Base-by-base conservation (phyloP, 1,140 invertebrate genomes). In the Brachionus koreanus region DNA sequence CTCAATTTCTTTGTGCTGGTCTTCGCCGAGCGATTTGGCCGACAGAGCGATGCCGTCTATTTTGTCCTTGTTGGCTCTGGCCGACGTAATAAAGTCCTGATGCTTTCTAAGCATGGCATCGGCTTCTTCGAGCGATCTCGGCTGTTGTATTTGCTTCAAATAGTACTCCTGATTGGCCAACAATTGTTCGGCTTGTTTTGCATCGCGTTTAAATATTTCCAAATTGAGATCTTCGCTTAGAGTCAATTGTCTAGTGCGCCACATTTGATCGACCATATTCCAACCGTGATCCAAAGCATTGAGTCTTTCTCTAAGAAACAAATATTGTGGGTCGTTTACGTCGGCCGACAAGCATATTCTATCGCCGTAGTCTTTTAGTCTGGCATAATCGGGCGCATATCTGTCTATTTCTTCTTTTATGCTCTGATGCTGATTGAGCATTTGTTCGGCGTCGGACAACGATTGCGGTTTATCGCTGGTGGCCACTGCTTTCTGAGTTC, bases 41-140 rank as follows among this genome's bases (percentile, higher is more conserved):
- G 97, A 97, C 85, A 95, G 93, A 2, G 96, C 92, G 13, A 98
- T 94, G 3, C 92, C 93, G 87, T 98, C 97, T 86, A 99, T 95
- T 89, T 99, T 99, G 85, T 99, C 98, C 88, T 99, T 97, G 89
- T 99, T 99, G 4, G 97, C 97, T 89, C 99, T 97, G 95, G 99
- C 97, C 0, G 97, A 98, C 0, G 96, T 98, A 84, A 98, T 92
- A 91, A 99, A 98, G 2, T 97, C 95, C 88, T 99, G 97, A 89
- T 99, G 96, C 19, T 95, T 92, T 88, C 98, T 99, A 84, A 98
- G 93, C 85, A 95, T 91, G 86, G 96, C 96, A 87, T 99, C 97
- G 37, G 96, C 97, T 87, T 98, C 95, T 88, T 99, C 98, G 65
- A 98, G 90, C 19, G 87, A 86, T 63, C 85, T 86, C 86, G 88